These are phyloP conservation scores for Oriolus oriolus DNA, from an alignment of 2,113 vertebrate species.

Conservation along the genomic window DNA sequence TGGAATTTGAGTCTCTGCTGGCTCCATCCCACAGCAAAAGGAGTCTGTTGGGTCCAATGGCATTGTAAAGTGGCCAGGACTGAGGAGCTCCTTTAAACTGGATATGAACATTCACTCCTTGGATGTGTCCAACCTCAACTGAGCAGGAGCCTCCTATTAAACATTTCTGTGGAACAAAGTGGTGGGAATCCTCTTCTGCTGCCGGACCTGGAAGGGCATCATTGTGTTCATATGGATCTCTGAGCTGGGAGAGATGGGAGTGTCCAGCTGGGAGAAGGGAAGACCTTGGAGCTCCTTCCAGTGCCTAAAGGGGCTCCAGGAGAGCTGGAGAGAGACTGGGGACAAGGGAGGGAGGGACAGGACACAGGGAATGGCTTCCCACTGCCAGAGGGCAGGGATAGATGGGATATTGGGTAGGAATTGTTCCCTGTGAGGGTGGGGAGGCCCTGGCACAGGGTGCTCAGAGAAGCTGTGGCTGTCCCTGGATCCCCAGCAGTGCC, in stretches of 20 bases:
- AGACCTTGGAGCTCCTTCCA: background rate
- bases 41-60: background rate
- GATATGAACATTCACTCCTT: background rate
- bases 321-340: background rate
- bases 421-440: background rate
- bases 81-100: background rate
- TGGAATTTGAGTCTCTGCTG: background rate
- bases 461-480: background rate
- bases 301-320: background rate
- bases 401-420: background rate
- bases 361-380: background rate
- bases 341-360: background rate
- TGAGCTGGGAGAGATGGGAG: background rate
- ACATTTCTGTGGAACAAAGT: background rate
- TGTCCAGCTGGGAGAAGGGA: background rate
- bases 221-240: rapidly evolving
- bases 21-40: background rate
- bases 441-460: background rate
- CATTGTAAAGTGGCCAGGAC: background rate
- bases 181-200: background rate
- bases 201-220: background rate
- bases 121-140: background rate
- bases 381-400: background rate
- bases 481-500: background rate
- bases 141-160: background rate